Evolutionary conservation across 37 sponge, comb jelly and placozoan genomes (phyloP).

Genomic region (Halisarca cf. caerulea): DNA sequence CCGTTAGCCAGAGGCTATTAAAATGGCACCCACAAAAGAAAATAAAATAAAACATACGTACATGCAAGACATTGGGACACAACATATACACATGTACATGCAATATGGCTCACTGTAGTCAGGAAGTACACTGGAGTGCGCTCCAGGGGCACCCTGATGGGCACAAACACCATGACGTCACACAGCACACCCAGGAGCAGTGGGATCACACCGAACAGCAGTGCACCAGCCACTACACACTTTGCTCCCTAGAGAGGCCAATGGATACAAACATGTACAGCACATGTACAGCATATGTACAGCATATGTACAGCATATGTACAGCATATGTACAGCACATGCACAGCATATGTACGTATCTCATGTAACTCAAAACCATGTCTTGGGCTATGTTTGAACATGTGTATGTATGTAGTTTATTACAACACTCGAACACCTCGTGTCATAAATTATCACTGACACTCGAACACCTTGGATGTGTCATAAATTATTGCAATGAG

Average conservation of each 20-base stretch:
- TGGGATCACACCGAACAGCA: conserved; percentile 84
- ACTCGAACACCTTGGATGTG: no score
- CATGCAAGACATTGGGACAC: not conserved
- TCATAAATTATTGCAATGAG: no score
- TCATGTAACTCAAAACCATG: no score
- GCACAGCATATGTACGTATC: no score
- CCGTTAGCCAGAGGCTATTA: no score
- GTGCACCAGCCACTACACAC: conserved; percentile 71
- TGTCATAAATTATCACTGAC: no score
- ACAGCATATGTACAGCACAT: not conserved
- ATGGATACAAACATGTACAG: not conserved
- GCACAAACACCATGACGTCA: conserved; percentile 81
- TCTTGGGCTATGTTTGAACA: no score
- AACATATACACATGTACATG: not conserved
- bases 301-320: not conserved
- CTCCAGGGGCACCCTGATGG: conserved; percentile 86
- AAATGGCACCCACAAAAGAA: no score
- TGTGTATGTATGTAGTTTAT: no score
- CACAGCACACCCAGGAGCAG: conserved; percentile 88
- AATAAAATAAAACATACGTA: not conserved
- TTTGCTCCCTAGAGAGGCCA: conserved; percentile 48
- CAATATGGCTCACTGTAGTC: conserved; percentile 69
- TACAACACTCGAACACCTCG: no score
- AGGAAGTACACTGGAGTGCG: conserved; percentile 85
- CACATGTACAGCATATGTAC: not conserved